Evolutionary conservation across 30 jellyfish, hydroid and myxozoan genomes (phyloP).

Genomic region (Aurelia aurita): DNA sequence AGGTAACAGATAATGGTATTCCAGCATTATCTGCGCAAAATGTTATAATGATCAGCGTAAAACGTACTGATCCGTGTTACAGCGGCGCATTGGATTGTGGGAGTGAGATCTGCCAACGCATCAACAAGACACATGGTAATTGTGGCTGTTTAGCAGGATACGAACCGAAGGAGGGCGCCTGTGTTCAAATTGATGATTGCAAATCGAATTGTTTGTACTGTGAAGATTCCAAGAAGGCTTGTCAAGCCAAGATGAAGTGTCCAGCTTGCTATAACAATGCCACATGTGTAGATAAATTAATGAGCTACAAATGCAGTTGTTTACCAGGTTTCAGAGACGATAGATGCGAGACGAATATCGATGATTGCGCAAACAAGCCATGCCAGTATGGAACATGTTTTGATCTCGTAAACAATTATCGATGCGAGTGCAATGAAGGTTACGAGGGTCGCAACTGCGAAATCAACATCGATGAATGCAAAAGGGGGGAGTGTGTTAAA

Average conservation of each 20-base stretch:
- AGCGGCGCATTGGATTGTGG: conserved; percentile 57
- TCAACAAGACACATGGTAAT: conserved; percentile 59
- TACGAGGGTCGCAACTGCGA: conserved; percentile 77
- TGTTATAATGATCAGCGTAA: conserved; percentile 22
- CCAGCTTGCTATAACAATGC: conserved; percentile 83
- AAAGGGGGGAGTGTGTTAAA: conserved; percentile 40
- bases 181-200: conserved; percentile 84
- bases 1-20: conserved; percentile 79
- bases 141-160: conserved; percentile 82
- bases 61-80: conserved; percentile 79
- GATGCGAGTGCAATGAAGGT: conserved; percentile 77
- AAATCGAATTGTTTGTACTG: conserved; percentile 60
- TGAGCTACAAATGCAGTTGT: conserved; percentile 79
- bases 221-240: conserved; percentile 50
- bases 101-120: conserved; percentile 72
- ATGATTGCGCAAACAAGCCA: conserved; percentile 75
- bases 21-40: conserved; percentile 84
- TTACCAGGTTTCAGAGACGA: conserved; percentile 70
- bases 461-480: conserved; percentile 56
- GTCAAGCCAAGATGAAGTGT: conserved; percentile 22
- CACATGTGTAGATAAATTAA: conserved; percentile 69
- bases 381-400: conserved; percentile 84
- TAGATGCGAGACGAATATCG: conserved; percentile 66
- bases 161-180: conserved; percentile 47
- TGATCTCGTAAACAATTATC: conserved; percentile 69